A percentile compares a stretch with the other conserved stretches of the same genome.
Evolutionary conservation across 2,888 invertebrate genomes (phyloP).

Genomic region (Trisateles emortualis): DNA sequence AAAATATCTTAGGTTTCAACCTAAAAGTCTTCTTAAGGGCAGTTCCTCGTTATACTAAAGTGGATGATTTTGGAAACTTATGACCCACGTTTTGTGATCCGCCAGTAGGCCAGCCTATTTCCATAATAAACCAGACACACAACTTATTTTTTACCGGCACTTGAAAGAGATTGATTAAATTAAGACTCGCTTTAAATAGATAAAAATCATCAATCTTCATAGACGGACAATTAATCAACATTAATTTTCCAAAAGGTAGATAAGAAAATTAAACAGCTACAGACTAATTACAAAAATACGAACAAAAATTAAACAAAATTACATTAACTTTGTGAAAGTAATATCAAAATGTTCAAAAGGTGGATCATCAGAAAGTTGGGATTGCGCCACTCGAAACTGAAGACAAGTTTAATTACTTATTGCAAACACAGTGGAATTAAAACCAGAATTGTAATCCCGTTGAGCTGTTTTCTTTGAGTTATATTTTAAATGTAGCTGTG

Average conservation of each 20-base stretch:
- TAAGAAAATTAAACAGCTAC: background rate
- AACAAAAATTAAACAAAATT: background rate
- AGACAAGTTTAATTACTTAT: constrained; percentile 6
- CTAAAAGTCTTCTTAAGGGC: background rate
- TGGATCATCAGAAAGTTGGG: constrained; percentile 1
- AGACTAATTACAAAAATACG: background rate
- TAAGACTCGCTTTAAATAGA: too few relatives aligned
- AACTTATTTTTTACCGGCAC: too few relatives aligned
- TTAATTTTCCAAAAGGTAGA: background rate
- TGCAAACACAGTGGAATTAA: constrained; percentile 5
- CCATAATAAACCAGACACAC: background rate
- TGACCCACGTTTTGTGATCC: too few relatives aligned
- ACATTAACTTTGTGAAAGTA: background rate
- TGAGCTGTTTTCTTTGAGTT: background rate
- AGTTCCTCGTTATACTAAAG: constrained; percentile 6
- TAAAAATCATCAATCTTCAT: too few relatives aligned
- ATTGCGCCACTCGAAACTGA: background rate
- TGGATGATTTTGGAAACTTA: constrained; percentile 24
- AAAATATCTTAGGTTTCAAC: background rate
- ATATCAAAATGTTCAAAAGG: background rate
- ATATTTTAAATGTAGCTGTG: too few relatives aligned
- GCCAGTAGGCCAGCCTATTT: too few relatives aligned
- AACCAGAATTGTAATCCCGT: background rate
- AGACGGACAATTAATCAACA: background rate
- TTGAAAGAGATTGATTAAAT: too few relatives aligned